Base-by-base conservation (phyloP, 1,140 invertebrate genomes). In the Druon quercuslanigerum region DNA sequence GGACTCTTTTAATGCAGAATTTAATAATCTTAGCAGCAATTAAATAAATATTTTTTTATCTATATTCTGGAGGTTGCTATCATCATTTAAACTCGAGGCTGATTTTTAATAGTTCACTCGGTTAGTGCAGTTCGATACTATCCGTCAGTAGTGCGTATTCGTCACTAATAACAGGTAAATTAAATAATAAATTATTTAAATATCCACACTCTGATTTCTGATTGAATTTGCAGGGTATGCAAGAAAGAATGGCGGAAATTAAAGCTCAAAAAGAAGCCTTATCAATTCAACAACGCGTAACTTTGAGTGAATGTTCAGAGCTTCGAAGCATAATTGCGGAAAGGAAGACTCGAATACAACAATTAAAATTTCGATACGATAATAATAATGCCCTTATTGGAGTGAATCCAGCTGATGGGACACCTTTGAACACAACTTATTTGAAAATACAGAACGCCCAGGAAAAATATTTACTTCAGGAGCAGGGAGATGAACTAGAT, bases 401-500 rank as follows among this genome's bases (percentile, higher is more conserved):
- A 14, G 79, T 83, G 3, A 94, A 93, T 83, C 91, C 93, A 51
- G 92, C 93, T n/a, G 90, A 92, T 14, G 94, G 94, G 0, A 91
- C 93, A 66, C 92, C 92, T 20, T 79, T 94, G 7, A 93, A 93
- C 8, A 92, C 94, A 3, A 93, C 94, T 0, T 93, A 94, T 84
- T 92, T 95, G 71, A 95, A 94, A 87, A 93, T 96, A 51, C 94
- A 95, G 90, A 92, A 92, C 75, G 94, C 94, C 2, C 94, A 95
- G 87, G 94, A 95, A 79, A 94, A 93, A 56, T 93, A 93, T 54
- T 91, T 94, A 79, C 84, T 96, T 19, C 94, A 95, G 83, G 92
- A 94, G 84, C 92, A 94, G 82, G 95, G 95, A n/a, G 94, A 95
- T 81, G 88, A 93, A 60, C 89, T 96, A 77, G 95, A 96, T 86